Percentiles rank a stretch among this genome's conserved stretches.
Conservation (phyloP, 1,140 invertebrate species). For the Lasioglossum baleicum region DNA sequence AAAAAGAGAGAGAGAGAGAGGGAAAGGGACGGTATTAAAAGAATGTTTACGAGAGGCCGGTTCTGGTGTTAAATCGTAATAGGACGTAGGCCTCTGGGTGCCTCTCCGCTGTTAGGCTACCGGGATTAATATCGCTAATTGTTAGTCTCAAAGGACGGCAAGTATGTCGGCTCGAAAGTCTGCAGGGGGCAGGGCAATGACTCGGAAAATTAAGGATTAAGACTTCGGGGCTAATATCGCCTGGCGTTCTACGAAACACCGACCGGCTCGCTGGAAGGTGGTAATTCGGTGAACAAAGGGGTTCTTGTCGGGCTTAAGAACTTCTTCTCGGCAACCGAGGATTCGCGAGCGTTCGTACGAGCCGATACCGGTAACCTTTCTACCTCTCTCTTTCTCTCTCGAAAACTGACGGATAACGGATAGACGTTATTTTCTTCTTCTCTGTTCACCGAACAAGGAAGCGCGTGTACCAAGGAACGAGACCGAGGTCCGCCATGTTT, state of each 20-base stretch:
- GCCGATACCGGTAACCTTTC: no score
- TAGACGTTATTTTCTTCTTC: no score
- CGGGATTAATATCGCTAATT: constrained; percentile 75
- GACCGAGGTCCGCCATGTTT: no score
- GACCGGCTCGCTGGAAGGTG: no score
- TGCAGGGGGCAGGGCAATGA: constrained; percentile 45
- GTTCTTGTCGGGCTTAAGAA: constrained; percentile 20
- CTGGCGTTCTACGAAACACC: constrained; percentile 25
- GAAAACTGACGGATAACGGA: no score
- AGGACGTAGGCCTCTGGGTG: constrained; percentile 52
- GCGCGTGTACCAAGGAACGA: no score
- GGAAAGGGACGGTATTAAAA: constrained; percentile 55
- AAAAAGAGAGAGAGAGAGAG: no score
- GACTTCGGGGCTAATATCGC: constrained; percentile 53
- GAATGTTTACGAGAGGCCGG: constrained; percentile 67
- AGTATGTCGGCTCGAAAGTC: constrained; percentile 32
- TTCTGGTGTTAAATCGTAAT: constrained; percentile 67
- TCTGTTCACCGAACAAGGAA: no score
- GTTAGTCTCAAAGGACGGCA: constrained; percentile 69
- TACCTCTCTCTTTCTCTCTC: no score
- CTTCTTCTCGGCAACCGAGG: no score
- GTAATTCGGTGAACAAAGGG: constrained; percentile 33
- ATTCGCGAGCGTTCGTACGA: not conserved
- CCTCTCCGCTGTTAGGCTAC: constrained; percentile 39
- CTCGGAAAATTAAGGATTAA: constrained; percentile 72